Evolutionary conservation across 1,140 invertebrate genomes (phyloP).

Genomic region (Mycetomoellerius zeteki): DNA sequence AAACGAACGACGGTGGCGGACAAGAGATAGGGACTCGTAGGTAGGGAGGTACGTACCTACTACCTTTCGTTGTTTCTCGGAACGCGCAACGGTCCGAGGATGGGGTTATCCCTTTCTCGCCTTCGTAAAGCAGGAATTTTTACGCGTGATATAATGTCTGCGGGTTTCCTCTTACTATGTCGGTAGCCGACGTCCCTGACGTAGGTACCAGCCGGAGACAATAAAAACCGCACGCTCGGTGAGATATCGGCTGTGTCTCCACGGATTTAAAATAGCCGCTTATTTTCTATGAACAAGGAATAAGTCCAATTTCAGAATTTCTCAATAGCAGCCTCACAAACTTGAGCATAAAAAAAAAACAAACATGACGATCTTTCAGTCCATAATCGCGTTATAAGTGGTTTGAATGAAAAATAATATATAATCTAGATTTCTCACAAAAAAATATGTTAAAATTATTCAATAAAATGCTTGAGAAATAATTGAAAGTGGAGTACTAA

Average conservation of each 20-base stretch:
- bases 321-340: background rate
- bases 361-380: background rate
- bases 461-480: background rate
- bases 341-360: background rate
- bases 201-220: constrained; percentile 21
- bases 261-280: constrained; percentile 25
- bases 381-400: background rate
- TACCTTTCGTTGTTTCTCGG: constrained; percentile 45
- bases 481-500: background rate
- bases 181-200: background rate
- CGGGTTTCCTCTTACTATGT: background rate
- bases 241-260: constrained; percentile 39
- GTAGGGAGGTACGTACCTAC: constrained; percentile 45
- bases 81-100: constrained; percentile 21
- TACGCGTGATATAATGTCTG: constrained; percentile 50
- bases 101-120: constrained; percentile 35
- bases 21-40: constrained; percentile 66
- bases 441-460: background rate
- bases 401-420: background rate
- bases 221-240: constrained; percentile 45
- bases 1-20: constrained; percentile 65
- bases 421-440: background rate
- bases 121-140: constrained; percentile 38
- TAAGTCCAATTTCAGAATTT: constrained; percentile 4
- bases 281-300: background rate